Evolutionary conservation across 1,140 invertebrate species (phyloP).

Genomic region (Bilobella aurantiaca): DNA sequence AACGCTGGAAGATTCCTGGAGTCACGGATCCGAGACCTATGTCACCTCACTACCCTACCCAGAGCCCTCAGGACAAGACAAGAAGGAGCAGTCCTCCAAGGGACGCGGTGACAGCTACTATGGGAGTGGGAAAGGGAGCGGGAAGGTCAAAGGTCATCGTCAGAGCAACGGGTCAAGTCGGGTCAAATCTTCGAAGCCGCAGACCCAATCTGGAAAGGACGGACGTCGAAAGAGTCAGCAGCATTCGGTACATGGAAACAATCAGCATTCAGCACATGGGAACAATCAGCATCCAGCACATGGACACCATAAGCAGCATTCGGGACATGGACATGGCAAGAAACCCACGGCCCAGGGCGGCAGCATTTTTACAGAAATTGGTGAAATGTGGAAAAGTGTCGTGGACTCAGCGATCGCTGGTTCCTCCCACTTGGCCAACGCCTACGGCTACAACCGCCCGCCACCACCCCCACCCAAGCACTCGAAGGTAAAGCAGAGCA

Average conservation of each 20-base stretch:
- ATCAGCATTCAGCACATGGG: too few relatives aligned
- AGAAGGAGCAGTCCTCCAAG: background rate
- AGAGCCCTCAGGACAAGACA: background rate
- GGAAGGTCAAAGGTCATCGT: background rate
- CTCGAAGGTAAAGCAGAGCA: background rate
- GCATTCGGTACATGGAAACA: background rate
- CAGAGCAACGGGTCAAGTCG: background rate
- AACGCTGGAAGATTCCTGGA: background rate
- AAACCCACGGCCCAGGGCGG: background rate
- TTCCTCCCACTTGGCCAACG: background rate
- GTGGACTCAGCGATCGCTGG: background rate
- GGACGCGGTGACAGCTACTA: background rate
- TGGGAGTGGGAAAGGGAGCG: too few relatives aligned
- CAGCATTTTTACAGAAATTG: background rate
- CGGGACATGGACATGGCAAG: background rate
- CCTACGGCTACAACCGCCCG: background rate
- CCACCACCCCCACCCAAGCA: background rate
- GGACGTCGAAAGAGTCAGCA: background rate
- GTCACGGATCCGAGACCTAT: background rate
- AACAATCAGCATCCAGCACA: background rate
- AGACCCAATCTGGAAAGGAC: background rate
- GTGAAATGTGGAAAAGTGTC: conserved; percentile 2
- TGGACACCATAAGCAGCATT: background rate
- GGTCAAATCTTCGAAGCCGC: background rate
- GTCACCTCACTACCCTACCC: background rate